These are phyloP conservation scores for Cryptosula pallasiana DNA, from an alignment of 2,888 invertebrate genomes.

Conservation along the genomic window DNA sequence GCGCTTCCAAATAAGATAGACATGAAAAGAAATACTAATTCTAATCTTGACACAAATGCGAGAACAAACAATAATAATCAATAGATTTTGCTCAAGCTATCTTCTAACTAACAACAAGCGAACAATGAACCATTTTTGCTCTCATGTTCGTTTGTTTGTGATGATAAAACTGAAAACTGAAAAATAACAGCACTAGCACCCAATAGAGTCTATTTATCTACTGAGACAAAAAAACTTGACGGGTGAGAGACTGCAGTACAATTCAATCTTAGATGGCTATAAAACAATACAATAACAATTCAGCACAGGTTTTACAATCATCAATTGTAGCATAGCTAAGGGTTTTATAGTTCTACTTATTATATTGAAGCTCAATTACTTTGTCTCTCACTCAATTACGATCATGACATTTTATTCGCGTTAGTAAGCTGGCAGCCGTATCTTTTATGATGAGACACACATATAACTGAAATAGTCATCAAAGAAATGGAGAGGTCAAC, in stretches of 20 bases:
- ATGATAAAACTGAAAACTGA: background rate
- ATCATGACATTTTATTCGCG: too few species aligned
- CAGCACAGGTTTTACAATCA: background rate
- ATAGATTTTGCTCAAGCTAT: background rate
- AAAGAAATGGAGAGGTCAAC: too few species aligned
- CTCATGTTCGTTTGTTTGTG: background rate
- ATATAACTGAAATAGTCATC: too few species aligned
- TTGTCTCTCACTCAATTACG: too few species aligned
- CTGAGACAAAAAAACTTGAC: background rate
- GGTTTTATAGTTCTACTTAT: background rate
- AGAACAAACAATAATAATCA: slow-evolving; percentile 15
- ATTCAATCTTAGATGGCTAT: background rate
- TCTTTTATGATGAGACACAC: too few species aligned
- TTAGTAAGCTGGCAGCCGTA: too few species aligned
- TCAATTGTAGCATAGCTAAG: background rate
- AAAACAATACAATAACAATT: background rate
- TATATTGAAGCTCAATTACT: too few species aligned
- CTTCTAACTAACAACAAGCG: slow-evolving; percentile 1
- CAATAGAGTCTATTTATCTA: background rate
- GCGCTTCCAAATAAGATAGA: background rate
- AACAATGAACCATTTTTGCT: slow-evolving; percentile 12
- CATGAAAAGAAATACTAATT: background rate
- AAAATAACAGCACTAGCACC: background rate
- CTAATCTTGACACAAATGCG: slow-evolving; percentile 16
- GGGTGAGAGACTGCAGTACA: background rate